phyloP scores from a whole-genome alignment of 1,140 invertebrate species.

The Sminthurides bifidus region DNA sequence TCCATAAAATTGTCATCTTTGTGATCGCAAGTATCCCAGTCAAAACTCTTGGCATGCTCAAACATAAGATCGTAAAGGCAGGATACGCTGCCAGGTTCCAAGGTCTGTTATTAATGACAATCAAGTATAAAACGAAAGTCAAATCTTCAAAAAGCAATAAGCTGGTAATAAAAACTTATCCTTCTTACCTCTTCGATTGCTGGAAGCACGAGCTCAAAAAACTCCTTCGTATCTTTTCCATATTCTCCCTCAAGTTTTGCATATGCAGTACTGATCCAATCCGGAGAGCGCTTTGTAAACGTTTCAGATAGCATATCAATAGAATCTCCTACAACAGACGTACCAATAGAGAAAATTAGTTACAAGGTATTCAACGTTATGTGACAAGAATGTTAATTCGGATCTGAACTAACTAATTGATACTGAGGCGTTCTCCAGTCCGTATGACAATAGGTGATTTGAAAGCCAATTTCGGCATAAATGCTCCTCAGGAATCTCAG shows the following conservation, averaged over 20 bases:
- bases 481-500: constrained; percentile 40
- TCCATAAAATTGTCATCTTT: constrained; percentile 41
- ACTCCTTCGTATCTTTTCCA: too few species aligned
- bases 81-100: constrained; percentile 11
- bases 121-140: background rate
- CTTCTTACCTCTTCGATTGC: too few species aligned
- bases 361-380: too few species aligned
- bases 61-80: constrained; percentile 30
- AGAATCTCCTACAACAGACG: too few species aligned
- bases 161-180: too few species aligned
- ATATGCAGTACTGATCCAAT: too few species aligned
- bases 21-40: constrained; percentile 43
- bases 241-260: too few species aligned
- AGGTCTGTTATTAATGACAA: too few species aligned
- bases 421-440: constrained; percentile 37
- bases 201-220: too few species aligned
- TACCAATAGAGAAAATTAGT: too few species aligned
- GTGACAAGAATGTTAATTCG: too few species aligned
- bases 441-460: constrained; percentile 44
- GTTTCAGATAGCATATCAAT: background rate
- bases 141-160: background rate
- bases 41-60: constrained; percentile 35
- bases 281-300: background rate
- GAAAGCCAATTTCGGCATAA: constrained; percentile 42
- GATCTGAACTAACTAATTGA: constrained; percentile 3